Evolutionary conservation across 2,113 vertebrate genomes (phyloP), one percentile per base, ranked within the genome.

Genomic region (Beaufortia kweichowensis): DNA sequence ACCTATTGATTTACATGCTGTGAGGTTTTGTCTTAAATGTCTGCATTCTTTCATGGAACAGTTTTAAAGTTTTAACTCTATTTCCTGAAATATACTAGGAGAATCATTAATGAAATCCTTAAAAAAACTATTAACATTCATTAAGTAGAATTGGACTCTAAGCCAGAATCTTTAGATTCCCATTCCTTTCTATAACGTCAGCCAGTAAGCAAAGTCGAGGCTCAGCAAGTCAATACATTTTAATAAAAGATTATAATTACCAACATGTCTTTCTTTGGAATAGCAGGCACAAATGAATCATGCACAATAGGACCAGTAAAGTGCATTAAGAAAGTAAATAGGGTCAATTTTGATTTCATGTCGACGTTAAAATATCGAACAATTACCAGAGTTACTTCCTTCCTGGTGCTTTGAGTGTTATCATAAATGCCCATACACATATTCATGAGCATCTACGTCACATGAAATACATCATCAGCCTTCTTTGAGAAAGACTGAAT

Each of bases 401-500:
- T 81, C 76, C 77, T 72, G n/a, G 12, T 65, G 24, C 59, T 71
- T 76, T 80, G 39, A 64, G 28, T 46, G 61, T 28, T 61, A 57
- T 59, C 63, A 62, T 70, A 56, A 75, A 78, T 56, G 53, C 67
- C 46, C 23, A 50, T 56, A 60, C 78, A 57, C 62, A 43, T 77
- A 84, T 82, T 80, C 64, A 72, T 68, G 33, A 43, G 17, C 77
- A 81, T 68, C 75, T 80, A 43, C 59, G 77, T 66, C 74, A 75
- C 76, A 63, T 78, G 77, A 78, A 84, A 80, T 82, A 35, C 79
- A 82, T 85, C 73, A 83, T 82, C 82, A 81, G 74, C 64, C 63
- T 57, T 84, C 79, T 87, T 85, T 85, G 75, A 80, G 79, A 76
- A 17, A 59, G 33, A 61, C 19, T 85, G 63, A 86, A 86, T 84